Percentiles rank a stretch among this genome's conserved stretches.
Conservation (phyloP, 2,113 vertebrate species). For the Saguinus midas region DNA sequence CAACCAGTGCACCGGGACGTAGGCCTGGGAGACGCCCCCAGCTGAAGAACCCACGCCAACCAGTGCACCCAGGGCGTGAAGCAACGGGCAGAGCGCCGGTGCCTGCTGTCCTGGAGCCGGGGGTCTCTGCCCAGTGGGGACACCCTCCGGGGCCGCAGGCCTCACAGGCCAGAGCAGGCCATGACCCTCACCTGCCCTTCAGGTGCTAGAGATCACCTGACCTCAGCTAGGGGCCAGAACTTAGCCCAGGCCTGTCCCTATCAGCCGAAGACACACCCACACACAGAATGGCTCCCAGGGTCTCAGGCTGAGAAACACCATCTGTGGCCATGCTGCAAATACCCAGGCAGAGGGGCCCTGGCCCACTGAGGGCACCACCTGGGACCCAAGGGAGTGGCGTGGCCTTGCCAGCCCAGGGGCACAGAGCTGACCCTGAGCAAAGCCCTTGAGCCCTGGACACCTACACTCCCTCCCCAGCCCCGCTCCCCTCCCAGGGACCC, state of each 20-base stretch:
- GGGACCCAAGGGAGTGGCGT: neutral
- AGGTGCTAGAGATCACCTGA: neutral
- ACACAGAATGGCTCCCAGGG: fast-evolving
- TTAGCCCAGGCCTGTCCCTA: neutral
- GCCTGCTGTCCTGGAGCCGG: neutral
- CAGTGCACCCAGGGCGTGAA: fast-evolving
- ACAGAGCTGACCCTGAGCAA: fast-evolving
- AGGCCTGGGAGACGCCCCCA: neutral
- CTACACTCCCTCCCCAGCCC: fast-evolving
- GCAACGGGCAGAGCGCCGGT: fast-evolving
- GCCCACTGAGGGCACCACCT: fast-evolving
- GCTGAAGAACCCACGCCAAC: fast-evolving
- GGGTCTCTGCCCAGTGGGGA: neutral
- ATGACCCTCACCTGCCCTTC: neutral
- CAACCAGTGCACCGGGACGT: fast-evolving
- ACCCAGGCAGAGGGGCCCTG: fast-evolving
- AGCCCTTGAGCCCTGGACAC: neutral
- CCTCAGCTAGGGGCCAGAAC: neutral
- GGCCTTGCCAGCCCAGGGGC: fast-evolving
- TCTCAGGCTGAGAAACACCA: fast-evolving
- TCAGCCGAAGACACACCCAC: fast-evolving
- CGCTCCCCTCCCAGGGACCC: neutral
- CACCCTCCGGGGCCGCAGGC: neutral
- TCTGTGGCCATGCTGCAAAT: fast-evolving
- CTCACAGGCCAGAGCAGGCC: too few species aligned